phyloP scores from a whole-genome alignment of 2,888 invertebrate species.

The Pardosa pseudoannulata region DNA sequence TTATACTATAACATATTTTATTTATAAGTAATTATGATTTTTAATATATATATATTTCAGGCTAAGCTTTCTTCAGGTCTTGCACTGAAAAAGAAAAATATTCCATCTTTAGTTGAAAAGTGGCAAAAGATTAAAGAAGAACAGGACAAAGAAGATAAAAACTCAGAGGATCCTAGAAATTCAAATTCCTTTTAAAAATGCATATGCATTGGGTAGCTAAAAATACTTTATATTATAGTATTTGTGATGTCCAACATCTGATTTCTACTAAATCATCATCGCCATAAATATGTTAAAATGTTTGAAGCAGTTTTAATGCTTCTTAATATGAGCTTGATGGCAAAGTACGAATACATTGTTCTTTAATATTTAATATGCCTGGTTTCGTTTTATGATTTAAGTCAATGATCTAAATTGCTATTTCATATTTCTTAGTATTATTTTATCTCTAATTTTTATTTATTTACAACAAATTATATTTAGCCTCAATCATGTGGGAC shows the following conservation, averaged over 20 bases:
- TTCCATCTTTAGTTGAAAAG: constrained; percentile 84
- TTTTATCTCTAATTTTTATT: background rate
- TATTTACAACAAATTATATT: background rate
- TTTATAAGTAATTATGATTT: too few species aligned
- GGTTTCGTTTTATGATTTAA: too few species aligned
- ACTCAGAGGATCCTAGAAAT: constrained; percentile 15
- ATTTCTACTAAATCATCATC: background rate
- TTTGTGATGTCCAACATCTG: background rate
- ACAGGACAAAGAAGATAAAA: constrained; percentile 78
- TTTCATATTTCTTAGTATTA: background rate
- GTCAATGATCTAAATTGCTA: background rate
- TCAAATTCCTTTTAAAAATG: background rate
- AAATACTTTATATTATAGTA: background rate
- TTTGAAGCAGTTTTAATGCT: constrained; percentile 11
- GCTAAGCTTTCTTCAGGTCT: constrained; percentile 81
- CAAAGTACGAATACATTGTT: background rate
- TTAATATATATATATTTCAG: constrained; percentile 77
- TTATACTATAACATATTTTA: too few species aligned
- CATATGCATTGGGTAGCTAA: background rate
- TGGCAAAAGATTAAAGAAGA: constrained; percentile 83
- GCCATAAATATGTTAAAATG: background rate
- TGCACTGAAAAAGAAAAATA: constrained; percentile 84
- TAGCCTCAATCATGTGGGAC: background rate
- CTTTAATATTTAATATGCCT: too few species aligned
- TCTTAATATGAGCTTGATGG: constrained; percentile 17